A percentile compares a stretch with the other conserved stretches of the same genome.
phyloP scores from a whole-genome alignment of 2,797 vertebrate species.

The Australoheros facetus region DNA sequence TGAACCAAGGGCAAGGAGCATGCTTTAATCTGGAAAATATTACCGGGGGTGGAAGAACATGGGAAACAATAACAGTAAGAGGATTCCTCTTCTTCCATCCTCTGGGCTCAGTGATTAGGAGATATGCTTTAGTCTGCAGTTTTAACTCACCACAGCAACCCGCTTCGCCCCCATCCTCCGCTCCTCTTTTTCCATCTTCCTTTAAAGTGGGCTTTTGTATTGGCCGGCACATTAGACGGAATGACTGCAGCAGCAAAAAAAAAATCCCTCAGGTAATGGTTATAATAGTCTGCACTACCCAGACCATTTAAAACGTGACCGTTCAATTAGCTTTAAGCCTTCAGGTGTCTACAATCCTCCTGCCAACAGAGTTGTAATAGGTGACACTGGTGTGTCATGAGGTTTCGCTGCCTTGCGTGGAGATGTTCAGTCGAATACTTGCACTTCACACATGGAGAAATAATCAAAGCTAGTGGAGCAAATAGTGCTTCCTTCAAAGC shows the following conservation, averaged over 20 bases:
- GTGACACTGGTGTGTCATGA: conserved; percentile 41
- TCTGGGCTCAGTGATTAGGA: conserved; percentile 63
- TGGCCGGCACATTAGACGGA: conserved; percentile 16
- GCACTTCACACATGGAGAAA: conserved; percentile 78
- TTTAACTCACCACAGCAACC: conserved; percentile 66
- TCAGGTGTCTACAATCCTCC: conserved; percentile 31
- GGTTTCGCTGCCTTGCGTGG: conserved; percentile 36
- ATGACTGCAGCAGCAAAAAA: conserved; percentile 12
- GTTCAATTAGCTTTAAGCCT: conserved; percentile 28
- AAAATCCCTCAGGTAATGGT: conserved; percentile 44
- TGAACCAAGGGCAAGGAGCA: conserved; percentile 51
- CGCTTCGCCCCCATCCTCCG: conserved; percentile 46
- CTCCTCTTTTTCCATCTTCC: conserved; percentile 70
- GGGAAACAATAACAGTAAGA: conserved; percentile 83
- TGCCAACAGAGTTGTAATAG: conserved; percentile 34
- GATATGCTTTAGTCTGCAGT: conserved; percentile 74
- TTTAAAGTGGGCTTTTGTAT: conserved; percentile 57
- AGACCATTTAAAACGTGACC: conserved; percentile 47
- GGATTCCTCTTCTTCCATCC: conserved; percentile 74
- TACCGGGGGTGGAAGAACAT: conserved; percentile 80
- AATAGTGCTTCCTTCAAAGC: conserved; percentile 71
- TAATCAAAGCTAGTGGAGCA: conserved; percentile 76
- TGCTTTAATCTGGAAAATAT: conserved; percentile 81
- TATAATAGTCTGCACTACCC: background rate
- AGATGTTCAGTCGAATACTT: conserved; percentile 61